These are phyloP conservation scores for Bombylius major DNA, from an alignment of 2,888 invertebrate species.

Conservation along the genomic window DNA sequence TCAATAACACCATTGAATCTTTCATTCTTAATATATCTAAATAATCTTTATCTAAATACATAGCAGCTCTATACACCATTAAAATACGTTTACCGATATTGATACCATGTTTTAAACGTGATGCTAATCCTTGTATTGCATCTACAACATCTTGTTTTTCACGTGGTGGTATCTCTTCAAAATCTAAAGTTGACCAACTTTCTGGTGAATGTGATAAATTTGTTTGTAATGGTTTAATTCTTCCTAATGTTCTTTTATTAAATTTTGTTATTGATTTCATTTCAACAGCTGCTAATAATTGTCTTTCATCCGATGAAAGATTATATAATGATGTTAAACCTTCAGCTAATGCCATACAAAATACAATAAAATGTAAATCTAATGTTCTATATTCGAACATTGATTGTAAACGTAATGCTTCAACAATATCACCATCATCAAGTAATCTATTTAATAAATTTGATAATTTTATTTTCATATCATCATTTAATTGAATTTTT, in stretches of 20 bases:
- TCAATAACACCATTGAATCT: conserved; percentile 41
- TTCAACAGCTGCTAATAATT: conserved; percentile 38
- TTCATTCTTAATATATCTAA: conserved; percentile 40
- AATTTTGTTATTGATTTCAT: conserved; percentile 33
- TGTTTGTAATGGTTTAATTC: not conserved
- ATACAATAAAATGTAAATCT: conserved; percentile 45
- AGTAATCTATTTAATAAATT: conserved; percentile 39
- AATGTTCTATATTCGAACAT: conserved; percentile 35
- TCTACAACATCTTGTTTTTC: conserved; percentile 33
- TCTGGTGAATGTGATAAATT: conserved; percentile 9
- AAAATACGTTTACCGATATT: conserved; percentile 43
- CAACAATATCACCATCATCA: conserved; percentile 42
- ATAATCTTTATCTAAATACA: conserved; percentile 45
- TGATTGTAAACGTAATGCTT: conserved; percentile 42
- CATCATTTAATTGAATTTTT: conserved; percentile 23
- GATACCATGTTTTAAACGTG: conserved; percentile 41
- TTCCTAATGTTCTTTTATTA: conserved; percentile 29
- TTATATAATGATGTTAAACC: conserved; percentile 43
- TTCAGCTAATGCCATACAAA: conserved; percentile 49
- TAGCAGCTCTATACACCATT: conserved; percentile 43
- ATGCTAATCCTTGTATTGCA: conserved; percentile 39
- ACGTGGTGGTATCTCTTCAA: conserved; percentile 32
- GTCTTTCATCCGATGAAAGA: conserved; percentile 49
- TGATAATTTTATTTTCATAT: conserved; percentile 29
- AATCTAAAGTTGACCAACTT: conserved; percentile 28